Evolutionary conservation across 2,888 invertebrate species (phyloP), one percentile per base, ranked within the genome.

Genomic region (Cylloceria caligata): DNA sequence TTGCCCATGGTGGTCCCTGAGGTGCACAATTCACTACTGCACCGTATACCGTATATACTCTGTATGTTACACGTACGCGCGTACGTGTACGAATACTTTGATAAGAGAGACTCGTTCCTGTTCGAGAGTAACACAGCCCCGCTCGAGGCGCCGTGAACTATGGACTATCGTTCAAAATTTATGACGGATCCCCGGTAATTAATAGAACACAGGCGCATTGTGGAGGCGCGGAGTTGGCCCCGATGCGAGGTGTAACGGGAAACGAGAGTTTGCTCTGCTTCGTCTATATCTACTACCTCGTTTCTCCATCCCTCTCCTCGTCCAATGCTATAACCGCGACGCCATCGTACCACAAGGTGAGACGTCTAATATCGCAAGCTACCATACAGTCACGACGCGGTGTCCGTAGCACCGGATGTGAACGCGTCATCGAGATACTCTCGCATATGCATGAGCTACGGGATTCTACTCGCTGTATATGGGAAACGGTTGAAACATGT

Each of bases 131-230:
- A 72, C 57, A 47, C 60, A 27, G 71, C 45, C 34, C 4, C 45
- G 45, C 60, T 60, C 30, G 30, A 60, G 36, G 47, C 34, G 55
- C 67, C 62, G 36, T 76, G 75, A 76, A 79, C 75, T 72, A 60
- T 30, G 68, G 64, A 64, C 72, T 80, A 76, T 82, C 68, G 75
- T 88, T 87, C 83, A 78, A 87, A 89, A 90, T 90, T 90, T 89
- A 90, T 89, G 89, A 88, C 86, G 88, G 88, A 88, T 89, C 86
- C 79, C 84, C 80, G 87, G 86, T 90, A 90, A 90, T 90, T 90
- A 90, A 90, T 90, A 89, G 90, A 89, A 87, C 80, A 74, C 42
- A 13, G 57, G 16, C 19, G 57, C 57, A 34, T 36, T 60, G 57
- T 60, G 36, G 36, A 19, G 4, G 60, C 16, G 69, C 19, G 42